Percentiles rank a stretch among this genome's conserved stretches.
These are phyloP conservation scores for Bellardia pandia DNA, from an alignment of 2,888 invertebrate species.

Conservation along the genomic window DNA sequence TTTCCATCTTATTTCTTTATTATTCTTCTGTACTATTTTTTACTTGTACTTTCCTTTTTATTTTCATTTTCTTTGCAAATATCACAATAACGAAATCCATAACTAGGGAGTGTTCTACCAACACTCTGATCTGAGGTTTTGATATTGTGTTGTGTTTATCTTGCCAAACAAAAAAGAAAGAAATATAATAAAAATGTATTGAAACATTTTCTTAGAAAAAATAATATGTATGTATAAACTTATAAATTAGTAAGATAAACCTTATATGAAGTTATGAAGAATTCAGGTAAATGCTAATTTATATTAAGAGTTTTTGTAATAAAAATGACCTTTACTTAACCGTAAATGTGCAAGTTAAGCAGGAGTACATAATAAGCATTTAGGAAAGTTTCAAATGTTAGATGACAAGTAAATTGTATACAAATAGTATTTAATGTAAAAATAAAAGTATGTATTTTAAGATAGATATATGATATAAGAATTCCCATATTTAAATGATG, in stretches of 20 bases:
- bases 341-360: background rate
- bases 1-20: conserved; percentile 42
- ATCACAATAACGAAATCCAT: conserved; percentile 48
- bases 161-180: conserved; percentile 2
- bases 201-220: conserved; percentile 36
- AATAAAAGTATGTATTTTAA: too few relatives aligned
- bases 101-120: conserved; percentile 52
- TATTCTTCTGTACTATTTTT: background rate
- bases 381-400: background rate
- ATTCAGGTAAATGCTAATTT: background rate
- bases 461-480: too few relatives aligned
- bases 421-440: too few relatives aligned
- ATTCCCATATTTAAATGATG: too few relatives aligned
- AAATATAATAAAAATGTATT: conserved; percentile 5
- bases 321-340: background rate
- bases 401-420: too few relatives aligned
- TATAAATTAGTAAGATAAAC: conserved; percentile 24
- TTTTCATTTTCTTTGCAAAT: conserved; percentile 21
- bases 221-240: conserved; percentile 3
- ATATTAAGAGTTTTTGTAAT: conserved; percentile 1
- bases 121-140: conserved; percentile 26
- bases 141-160: conserved; percentile 11
- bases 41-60: background rate
- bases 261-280: conserved; percentile 9
- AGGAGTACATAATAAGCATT: too few relatives aligned